Evolutionary conservation across 2,797 vertebrate species (phyloP).

Genomic region (Sebastes hubbsi): DNA sequence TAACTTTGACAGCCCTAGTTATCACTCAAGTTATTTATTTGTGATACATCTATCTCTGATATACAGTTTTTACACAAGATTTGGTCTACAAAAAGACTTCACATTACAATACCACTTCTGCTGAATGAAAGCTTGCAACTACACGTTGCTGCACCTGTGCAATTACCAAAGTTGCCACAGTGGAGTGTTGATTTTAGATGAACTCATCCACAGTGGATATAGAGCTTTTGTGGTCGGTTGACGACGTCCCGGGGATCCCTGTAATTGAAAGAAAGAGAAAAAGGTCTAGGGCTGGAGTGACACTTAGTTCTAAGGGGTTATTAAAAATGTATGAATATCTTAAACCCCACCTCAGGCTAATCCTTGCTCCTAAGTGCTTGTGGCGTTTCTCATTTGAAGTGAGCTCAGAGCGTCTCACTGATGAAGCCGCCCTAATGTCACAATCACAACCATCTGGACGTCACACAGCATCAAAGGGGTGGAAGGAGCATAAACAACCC

Average conservation of each 20-base stretch:
- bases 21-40: neutral
- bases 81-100: neutral
- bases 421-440: conserved; percentile 39
- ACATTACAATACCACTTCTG: neutral
- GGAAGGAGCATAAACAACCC: conserved; percentile 50
- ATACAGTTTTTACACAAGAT: neutral
- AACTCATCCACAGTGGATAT: too few species aligned
- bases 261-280: neutral
- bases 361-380: conserved; percentile 33
- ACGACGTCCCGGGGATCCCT: neutral
- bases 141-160: neutral
- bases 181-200: neutral
- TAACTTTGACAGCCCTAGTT: too few species aligned
- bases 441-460: conserved; percentile 66
- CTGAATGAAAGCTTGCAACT: neutral
- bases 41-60: neutral
- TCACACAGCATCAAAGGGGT: conserved; percentile 58
- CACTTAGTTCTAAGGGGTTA: conserved; percentile 19
- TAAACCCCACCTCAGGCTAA: conserved; percentile 35
- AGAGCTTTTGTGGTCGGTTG: neutral
- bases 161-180: neutral
- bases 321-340: conserved; percentile 50
- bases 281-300: conserved; percentile 2
- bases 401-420: conserved; percentile 21
- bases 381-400: conserved; percentile 32